These are phyloP conservation scores for Eidolon helvum DNA, from an alignment of 2,113 vertebrate genomes.

Conservation along the genomic window DNA sequence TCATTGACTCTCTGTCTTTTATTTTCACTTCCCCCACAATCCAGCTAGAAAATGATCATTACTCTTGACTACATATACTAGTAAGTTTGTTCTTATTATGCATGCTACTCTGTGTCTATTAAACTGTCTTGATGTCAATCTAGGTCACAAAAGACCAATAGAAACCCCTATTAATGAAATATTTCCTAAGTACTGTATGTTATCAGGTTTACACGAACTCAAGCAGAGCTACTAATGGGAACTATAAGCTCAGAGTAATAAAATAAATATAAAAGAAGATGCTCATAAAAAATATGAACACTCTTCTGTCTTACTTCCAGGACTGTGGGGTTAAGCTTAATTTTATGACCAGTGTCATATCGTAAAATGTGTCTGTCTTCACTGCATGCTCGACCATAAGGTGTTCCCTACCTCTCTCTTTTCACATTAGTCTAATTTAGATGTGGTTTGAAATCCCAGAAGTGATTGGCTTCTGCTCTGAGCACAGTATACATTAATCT, in stretches of 20 bases:
- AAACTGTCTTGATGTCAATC: neutral
- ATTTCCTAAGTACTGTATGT: constrained; percentile 36
- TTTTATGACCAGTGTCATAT: constrained; percentile 45
- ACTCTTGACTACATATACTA: neutral
- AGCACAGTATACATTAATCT: constrained; percentile 69
- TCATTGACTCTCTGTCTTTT: neutral
- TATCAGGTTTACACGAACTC: constrained; percentile 41
- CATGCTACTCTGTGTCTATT: neutral
- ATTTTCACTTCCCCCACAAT: neutral
- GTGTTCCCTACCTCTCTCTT: neutral
- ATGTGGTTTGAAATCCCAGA: constrained; percentile 61
- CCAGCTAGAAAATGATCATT: neutral
- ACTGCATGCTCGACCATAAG: constrained; percentile 7
- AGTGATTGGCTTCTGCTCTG: constrained; percentile 60
- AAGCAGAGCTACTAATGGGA: neutral
- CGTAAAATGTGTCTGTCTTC: constrained; percentile 53
- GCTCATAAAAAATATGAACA: neutral
- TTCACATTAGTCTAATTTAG: constrained; percentile 30
- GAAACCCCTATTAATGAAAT: neutral
- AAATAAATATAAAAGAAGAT: constrained; percentile 47
- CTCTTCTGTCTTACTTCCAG: neutral
- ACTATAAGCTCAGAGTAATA: constrained; percentile 34
- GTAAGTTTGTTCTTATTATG: neutral
- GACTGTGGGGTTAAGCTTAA: constrained; percentile 29
- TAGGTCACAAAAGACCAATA: constrained; percentile 26